These are phyloP conservation scores for Penaeus japonicus DNA, from an alignment of 1,140 invertebrate genomes.

Conservation along the genomic window DNA sequence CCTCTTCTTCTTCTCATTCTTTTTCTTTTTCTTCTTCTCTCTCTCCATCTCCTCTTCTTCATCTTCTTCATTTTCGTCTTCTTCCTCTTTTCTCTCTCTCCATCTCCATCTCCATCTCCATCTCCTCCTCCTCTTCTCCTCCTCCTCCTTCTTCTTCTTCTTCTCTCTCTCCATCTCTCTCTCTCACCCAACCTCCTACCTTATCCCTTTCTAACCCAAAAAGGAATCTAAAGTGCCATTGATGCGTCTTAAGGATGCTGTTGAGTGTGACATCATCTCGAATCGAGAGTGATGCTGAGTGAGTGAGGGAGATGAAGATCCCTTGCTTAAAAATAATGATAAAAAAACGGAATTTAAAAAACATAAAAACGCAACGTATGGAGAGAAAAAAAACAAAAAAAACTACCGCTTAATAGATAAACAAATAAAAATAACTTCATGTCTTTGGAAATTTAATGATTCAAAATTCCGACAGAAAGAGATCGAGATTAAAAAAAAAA, in stretches of 20 bases:
- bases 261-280: no score
- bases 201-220: background rate
- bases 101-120: background rate
- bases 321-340: no score
- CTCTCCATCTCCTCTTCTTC: background rate
- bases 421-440: no score
- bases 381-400: no score
- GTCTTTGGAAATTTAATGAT: background rate
- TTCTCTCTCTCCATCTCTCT: background rate
- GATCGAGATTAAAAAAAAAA: background rate
- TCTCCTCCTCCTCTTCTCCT: background rate
- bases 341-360: no score
- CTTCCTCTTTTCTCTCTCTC: background rate
- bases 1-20: background rate
- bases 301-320: no score
- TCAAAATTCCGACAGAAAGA: background rate
- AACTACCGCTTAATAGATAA: no score
- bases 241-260: no score
- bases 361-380: no score
- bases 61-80: background rate
- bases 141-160: background rate
- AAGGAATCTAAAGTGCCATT: no score
- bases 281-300: no score
- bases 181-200: background rate
- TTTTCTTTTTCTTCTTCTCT: background rate